A percentile compares a stretch with the other conserved stretches of the same genome.
These are phyloP conservation scores for Platynereis dumerilii DNA, from an alignment of 2,888 invertebrate species.

Conservation along the genomic window DNA sequence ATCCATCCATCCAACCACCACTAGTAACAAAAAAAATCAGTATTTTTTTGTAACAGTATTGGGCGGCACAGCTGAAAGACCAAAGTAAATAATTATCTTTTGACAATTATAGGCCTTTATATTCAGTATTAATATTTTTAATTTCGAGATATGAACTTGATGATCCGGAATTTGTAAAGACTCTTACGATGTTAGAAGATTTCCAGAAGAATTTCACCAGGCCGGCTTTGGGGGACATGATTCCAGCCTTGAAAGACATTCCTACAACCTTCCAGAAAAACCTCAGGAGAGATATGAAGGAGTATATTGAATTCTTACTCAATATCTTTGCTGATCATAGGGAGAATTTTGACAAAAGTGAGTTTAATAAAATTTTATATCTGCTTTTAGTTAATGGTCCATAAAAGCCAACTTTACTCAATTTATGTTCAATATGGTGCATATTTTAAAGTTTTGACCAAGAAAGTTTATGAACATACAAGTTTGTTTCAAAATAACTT, in stretches of 20 bases:
- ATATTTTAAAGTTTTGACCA: no score
- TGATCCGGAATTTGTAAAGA: no score
- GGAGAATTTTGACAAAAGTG: constrained; percentile 9
- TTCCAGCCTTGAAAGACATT: neutral
- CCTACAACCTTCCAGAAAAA: neutral
- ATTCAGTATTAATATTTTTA: neutral
- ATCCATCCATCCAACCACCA: no score
- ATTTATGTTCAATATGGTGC: no score
- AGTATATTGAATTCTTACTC: neutral
- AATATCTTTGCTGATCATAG: neutral
- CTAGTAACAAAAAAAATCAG: neutral
- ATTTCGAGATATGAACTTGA: neutral
- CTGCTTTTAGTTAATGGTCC: neutral
- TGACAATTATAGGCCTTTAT: neutral
- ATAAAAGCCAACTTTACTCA: no score
- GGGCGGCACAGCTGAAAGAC: neutral
- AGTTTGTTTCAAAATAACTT: no score
- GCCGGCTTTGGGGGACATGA: constrained; percentile 4
- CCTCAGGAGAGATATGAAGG: neutral
- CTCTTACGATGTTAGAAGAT: no score
- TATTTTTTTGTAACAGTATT: neutral
- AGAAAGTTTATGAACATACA: no score
- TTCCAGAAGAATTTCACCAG: no score
- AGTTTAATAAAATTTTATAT: neutral
- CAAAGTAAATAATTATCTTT: neutral